phyloP scores from a whole-genome alignment of 2,888 invertebrate species.

The Fragum whitleyi region DNA sequence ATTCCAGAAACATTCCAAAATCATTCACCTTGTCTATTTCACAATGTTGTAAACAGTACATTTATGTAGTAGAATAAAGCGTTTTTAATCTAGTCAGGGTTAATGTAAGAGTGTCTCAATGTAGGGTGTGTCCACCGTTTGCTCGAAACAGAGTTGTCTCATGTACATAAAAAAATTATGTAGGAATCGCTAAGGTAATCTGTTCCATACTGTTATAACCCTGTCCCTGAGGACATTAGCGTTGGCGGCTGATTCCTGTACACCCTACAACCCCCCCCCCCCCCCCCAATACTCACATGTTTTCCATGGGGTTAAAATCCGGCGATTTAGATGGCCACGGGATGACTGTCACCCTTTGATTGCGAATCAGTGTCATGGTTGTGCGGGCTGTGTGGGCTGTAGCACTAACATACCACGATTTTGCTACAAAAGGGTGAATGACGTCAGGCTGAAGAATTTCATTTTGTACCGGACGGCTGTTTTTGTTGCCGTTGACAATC shows the following conservation, averaged over 20 bases:
- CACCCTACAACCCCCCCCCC: neutral
- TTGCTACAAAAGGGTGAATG: conserved; percentile 5
- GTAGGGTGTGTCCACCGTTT: conserved; percentile 9
- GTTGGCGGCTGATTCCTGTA: neutral
- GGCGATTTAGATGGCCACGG: conserved; percentile 20
- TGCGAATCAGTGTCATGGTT: neutral
- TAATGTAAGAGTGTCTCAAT: neutral
- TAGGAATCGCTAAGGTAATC: too few relatives aligned
- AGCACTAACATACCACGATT: neutral
- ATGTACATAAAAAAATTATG: neutral
- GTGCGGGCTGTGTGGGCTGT: conserved; percentile 1
- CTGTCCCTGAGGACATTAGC: too few relatives aligned
- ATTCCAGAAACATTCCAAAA: too few relatives aligned
- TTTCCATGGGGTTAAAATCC: conserved; percentile 35
- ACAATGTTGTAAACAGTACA: too few relatives aligned
- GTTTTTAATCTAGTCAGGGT: too few relatives aligned
- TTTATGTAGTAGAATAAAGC: too few relatives aligned
- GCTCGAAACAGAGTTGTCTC: neutral
- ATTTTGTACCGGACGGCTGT: conserved; percentile 27
- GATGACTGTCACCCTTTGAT: neutral
- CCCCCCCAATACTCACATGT: too few relatives aligned
- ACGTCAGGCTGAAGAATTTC: conserved; percentile 23
- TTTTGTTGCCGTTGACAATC: conserved; percentile 17
- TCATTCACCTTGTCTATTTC: too few relatives aligned
- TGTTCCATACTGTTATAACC: too few relatives aligned